Conservation (phyloP, 92 coral and sea anemone species). For the Pocillopora meandrina region DNA sequence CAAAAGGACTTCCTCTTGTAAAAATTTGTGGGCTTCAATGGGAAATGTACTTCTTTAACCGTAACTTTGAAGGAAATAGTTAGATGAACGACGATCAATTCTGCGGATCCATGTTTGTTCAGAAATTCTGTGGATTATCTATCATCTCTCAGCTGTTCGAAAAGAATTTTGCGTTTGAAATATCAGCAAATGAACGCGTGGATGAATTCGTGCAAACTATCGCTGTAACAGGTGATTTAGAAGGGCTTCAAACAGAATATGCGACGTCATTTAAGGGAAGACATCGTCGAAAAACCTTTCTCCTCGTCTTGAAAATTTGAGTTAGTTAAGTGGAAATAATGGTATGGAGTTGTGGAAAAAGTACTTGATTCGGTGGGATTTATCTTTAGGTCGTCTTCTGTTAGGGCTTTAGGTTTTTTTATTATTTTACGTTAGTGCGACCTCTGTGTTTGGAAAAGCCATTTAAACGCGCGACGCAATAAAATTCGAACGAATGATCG, state of each 20-base stretch:
- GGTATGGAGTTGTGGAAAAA: not conserved
- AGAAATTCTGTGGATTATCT: not conserved
- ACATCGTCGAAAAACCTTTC: not conserved
- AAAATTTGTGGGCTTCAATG: constrained; percentile 4
- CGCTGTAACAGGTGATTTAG: constrained; percentile 1
- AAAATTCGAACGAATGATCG: constrained; percentile 16
- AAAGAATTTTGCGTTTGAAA: not conserved
- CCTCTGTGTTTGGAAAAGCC: not conserved
- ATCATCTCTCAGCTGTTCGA: not conserved
- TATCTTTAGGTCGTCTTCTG: not conserved
- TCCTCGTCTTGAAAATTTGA: not conserved
- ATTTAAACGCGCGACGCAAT: not conserved
- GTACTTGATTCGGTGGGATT: too few relatives aligned
- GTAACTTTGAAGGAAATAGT: not conserved
- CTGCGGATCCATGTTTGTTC: not conserved
- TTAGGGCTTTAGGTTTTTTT: not conserved
- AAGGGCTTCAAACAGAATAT: not conserved
- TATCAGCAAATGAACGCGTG: not conserved
- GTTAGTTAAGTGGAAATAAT: too few relatives aligned
- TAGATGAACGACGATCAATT: not conserved
- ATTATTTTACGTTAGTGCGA: not conserved
- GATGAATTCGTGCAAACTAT: not conserved
- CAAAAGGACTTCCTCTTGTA: constrained; percentile 25
- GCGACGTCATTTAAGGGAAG: not conserved
- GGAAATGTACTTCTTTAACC: constrained; percentile 32